phyloP scores from a whole-genome alignment of 2,797 vertebrate genomes.

The Octomys mimax region DNA sequence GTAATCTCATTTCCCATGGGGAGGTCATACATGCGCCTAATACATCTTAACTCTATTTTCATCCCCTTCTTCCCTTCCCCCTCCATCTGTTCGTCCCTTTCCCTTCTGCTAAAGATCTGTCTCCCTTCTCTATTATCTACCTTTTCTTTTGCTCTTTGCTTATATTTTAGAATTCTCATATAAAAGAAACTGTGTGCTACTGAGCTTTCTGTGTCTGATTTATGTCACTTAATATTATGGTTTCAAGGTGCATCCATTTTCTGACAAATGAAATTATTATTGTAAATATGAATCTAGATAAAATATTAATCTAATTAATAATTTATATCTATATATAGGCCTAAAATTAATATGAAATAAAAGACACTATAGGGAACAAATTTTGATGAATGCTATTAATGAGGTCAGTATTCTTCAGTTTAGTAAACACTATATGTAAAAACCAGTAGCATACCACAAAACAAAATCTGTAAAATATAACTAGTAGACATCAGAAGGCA shows the following conservation, averaged over 20 bases:
- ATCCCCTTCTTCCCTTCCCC: neutral
- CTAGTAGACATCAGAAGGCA: neutral
- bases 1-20: neutral
- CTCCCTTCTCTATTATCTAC: neutral
- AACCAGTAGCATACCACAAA: neutral
- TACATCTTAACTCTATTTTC: neutral
- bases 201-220: neutral
- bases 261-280: neutral
- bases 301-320: constrained; percentile 38
- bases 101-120: neutral
- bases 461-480: neutral
- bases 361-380: neutral
- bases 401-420: neutral
- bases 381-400: neutral
- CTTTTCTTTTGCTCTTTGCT: neutral
- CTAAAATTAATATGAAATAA: neutral
- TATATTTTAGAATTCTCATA: neutral
- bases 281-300: constrained; percentile 9
- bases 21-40: neutral
- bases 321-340: constrained; percentile 7
- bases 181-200: neutral
- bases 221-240: neutral
- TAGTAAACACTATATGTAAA: neutral
- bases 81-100: neutral
- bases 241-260: neutral